These are phyloP conservation scores for Lichenostomus cassidix DNA, from an alignment of 2,113 vertebrate species.

Conservation along the genomic window DNA sequence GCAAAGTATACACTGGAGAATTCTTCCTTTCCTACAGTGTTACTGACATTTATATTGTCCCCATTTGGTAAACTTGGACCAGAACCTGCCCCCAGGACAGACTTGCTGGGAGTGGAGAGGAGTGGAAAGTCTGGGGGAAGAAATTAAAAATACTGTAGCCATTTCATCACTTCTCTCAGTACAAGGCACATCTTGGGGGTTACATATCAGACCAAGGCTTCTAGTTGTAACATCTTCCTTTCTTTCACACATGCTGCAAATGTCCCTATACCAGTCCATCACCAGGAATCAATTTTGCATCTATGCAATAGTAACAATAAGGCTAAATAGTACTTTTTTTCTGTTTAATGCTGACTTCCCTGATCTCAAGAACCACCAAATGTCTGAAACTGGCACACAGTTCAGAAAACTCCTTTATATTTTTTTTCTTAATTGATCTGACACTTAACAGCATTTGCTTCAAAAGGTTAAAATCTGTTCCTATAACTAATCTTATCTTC, in stretches of 20 bases:
- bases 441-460: constrained; percentile 33
- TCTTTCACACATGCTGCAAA: background rate
- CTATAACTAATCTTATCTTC: constrained; percentile 20
- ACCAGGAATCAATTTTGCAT: background rate
- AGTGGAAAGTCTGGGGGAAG: background rate
- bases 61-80: background rate
- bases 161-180: background rate
- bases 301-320: background rate
- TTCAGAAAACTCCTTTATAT: background rate
- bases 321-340: background rate
- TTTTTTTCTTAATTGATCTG: constrained; percentile 30
- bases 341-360: background rate
- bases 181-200: background rate
- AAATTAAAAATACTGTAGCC: background rate
- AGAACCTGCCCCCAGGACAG: background rate
- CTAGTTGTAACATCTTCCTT: background rate
- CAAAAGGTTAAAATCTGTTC: constrained; percentile 59
- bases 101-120: background rate
- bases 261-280: background rate
- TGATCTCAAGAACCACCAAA: background rate
- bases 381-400: background rate
- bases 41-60: background rate
- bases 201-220: background rate
- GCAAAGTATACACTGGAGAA: background rate
- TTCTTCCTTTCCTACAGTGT: background rate